Evolutionary conservation across 2,888 invertebrate genomes (phyloP), one percentile per base, ranked within the genome.

Genomic region (Cephus pygmeus): DNA sequence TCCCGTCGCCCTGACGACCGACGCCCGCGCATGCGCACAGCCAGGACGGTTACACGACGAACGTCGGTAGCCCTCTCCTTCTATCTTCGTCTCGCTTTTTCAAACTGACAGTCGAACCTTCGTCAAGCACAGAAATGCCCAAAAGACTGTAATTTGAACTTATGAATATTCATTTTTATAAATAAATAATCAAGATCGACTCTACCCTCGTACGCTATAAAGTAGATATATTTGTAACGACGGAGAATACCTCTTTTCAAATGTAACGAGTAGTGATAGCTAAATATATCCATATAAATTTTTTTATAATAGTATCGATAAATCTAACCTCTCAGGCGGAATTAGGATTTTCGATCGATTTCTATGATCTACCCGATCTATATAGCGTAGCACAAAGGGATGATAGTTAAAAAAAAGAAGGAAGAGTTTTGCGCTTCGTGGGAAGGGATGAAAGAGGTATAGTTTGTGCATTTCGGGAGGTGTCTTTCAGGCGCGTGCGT

Each of bases 401-500:
- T 23, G 23, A 15, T 56, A 56, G 40, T 6, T 40, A 6, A 40
- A 56, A 23, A 23, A 75, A 36, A 73, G 76, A 30, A 73, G 34
- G 75, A 31, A 73, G 33, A 56, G 40, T 56, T 9, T 56, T 56
- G 23, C 23, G 2, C 23, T 56, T 56, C 56, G 56, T 23, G 9
- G 56, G 56, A 56, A 56, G 56, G 56, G 56, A 56, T 56, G 56
- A 56, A 56, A 34, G 31, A 71, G 75, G 81, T 79, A 81, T 82
- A 79, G 77, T 80, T 80, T 73, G 80, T 81, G 81, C 80, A 81
- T 80, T 81, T 83, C 83, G 84, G 85, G 86, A 85, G 84, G 81
- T 80, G 81, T 81, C 69, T 23, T 31, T 74, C 76, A 77, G 81
- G 90, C 91, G 91, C 91, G 84, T 91, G 91, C 91, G 91, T 89